These are phyloP conservation scores for Lampris incognitus DNA, from an alignment of 2,113 vertebrate species.

Conservation along the genomic window DNA sequence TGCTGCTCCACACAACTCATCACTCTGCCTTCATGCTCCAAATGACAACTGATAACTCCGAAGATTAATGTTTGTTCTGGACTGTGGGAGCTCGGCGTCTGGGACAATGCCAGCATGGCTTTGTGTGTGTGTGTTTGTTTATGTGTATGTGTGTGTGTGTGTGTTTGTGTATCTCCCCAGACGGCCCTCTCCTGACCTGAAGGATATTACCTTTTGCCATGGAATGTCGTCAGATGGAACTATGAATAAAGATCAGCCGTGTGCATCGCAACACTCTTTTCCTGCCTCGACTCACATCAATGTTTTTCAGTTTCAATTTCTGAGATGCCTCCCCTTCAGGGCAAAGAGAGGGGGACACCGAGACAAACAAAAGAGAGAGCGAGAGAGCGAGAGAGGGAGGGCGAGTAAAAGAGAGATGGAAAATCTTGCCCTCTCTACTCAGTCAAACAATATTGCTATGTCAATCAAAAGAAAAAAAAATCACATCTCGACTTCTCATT, in stretches of 20 bases:
- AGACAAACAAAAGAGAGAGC: constrained; percentile 15
- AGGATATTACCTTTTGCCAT: constrained; percentile 45
- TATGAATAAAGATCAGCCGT: constrained; percentile 60
- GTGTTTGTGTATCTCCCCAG: neutral
- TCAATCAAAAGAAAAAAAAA: constrained; percentile 49
- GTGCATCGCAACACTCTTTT: neutral
- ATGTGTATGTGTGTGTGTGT: constrained; percentile 2
- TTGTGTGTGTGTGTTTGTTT: neutral
- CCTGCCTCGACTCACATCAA: neutral
- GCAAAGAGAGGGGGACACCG: constrained; percentile 21
- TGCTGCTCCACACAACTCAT: neutral
- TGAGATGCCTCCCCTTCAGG: constrained; percentile 34
- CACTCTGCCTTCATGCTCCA: neutral
- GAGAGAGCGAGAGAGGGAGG: constrained; percentile 22
- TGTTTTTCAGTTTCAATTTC: constrained; percentile 49
- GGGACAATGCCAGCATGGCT: neutral
- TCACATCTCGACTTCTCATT: constrained; percentile 36
- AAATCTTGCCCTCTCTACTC: constrained; percentile 5
- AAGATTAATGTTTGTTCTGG: neutral
- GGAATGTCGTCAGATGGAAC: constrained; percentile 16
- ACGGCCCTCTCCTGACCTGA: neutral
- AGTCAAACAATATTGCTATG: neutral
- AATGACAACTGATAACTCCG: neutral
- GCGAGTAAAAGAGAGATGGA: constrained; percentile 32
- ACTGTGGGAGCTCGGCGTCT: neutral